Evolutionary conservation across 2,797 vertebrate species (phyloP).

Genomic region (Chiloscyllium punctatum): DNA sequence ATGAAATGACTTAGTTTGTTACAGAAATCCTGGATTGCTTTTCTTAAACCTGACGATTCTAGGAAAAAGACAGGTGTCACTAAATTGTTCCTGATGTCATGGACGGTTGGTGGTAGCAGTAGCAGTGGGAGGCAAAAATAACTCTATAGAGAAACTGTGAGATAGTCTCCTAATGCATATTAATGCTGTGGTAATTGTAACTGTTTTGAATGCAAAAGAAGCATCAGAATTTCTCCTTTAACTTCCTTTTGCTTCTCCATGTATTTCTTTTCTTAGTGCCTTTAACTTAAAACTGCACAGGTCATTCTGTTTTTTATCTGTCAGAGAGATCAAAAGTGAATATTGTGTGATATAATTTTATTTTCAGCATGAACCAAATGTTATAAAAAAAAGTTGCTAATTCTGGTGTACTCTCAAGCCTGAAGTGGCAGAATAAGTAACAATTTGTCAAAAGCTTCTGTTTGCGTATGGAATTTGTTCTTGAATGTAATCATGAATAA

Average conservation of each 20-base stretch:
- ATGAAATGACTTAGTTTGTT: background rate
- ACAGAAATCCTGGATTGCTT: background rate
- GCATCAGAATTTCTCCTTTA: background rate
- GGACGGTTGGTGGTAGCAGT: no score
- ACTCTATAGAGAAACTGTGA: no score
- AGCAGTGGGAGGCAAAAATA: no score
- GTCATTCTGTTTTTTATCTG: background rate
- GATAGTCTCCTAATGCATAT: background rate
- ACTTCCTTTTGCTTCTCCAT: background rate
- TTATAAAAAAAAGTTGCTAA: background rate
- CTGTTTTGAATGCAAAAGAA: no score
- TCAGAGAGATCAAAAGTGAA: background rate
- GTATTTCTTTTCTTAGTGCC: background rate
- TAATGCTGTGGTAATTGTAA: no score
- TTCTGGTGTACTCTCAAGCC: background rate
- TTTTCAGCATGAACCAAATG: background rate
- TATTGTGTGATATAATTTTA: background rate
- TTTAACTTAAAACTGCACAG: no score
- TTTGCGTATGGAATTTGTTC: background rate
- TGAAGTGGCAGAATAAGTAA: background rate
- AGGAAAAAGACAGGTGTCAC: no score
- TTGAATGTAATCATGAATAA: background rate
- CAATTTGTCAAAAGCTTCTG: background rate
- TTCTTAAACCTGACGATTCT: background rate
- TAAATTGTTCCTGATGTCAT: no score